Conservation (phyloP, 2,113 vertebrate genomes). For the Eulemur macaco region DNA sequence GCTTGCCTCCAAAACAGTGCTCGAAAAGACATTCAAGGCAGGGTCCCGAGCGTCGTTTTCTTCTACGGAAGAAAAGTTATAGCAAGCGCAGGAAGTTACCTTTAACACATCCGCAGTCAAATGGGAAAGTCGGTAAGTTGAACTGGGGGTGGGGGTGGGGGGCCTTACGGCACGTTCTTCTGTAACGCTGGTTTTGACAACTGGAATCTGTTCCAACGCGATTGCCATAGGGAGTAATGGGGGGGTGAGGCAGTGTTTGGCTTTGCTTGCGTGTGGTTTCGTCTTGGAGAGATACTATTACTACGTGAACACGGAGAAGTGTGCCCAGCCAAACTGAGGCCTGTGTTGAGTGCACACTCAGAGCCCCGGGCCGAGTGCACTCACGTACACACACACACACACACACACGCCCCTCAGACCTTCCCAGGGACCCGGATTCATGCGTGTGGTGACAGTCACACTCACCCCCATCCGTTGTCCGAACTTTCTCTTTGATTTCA, state of each 20-base stretch:
- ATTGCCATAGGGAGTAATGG: background rate
- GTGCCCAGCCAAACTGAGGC: too few relatives aligned
- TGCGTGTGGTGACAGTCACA: too few relatives aligned
- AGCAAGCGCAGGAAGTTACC: too few relatives aligned
- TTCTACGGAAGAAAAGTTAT: too few relatives aligned
- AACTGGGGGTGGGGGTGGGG: background rate
- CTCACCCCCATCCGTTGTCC: too few relatives aligned
- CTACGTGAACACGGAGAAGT: rapidly evolving
- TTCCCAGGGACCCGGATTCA: too few relatives aligned
- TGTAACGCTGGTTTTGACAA: background rate
- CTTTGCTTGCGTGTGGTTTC: background rate
- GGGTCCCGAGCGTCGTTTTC: rapidly evolving
- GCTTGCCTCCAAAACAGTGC: rapidly evolving
- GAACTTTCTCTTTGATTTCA: too few relatives aligned
- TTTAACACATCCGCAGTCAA: background rate
- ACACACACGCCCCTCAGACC: background rate
- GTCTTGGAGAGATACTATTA: rapidly evolving
- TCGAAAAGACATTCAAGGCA: too few relatives aligned
- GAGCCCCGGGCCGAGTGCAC: too few relatives aligned
- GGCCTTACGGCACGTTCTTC: too few relatives aligned
- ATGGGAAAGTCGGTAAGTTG: background rate
- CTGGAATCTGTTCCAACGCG: rapidly evolving
- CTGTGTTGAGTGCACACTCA: too few relatives aligned
- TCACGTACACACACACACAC: background rate
- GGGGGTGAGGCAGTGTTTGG: background rate